Conservation (phyloP, 2,113 vertebrate genomes). For the Cariama cristata region DNA sequence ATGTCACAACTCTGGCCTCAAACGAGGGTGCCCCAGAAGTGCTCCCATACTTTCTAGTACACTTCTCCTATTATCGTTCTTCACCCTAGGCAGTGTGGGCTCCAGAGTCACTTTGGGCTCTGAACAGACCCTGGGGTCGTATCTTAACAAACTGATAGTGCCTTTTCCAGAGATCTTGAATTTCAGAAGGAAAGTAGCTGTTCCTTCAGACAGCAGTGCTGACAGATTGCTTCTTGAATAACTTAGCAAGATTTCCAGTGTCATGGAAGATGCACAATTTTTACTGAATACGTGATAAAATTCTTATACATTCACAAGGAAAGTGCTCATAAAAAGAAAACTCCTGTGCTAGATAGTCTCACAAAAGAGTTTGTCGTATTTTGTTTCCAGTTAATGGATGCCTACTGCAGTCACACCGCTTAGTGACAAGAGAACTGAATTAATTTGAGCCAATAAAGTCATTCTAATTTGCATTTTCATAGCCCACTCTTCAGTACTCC, state of each 20-base stretch:
- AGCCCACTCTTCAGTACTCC: constrained; percentile 43
- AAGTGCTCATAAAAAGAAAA: constrained; percentile 21
- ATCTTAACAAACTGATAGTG: neutral
- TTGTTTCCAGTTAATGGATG: constrained; percentile 4
- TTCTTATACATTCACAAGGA: neutral
- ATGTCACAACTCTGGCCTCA: neutral
- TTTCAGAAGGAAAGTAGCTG: neutral
- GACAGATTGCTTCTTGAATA: constrained; percentile 1
- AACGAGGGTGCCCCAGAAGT: accelerated
- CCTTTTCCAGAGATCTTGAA: neutral
- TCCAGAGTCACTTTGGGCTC: neutral
- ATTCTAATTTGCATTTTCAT: constrained; percentile 75
- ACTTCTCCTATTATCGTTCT: neutral
- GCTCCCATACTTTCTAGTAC: neutral
- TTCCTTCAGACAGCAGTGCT: neutral
- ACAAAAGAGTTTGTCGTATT: constrained; percentile 22
- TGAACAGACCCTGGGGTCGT: neutral
- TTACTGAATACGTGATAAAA: neutral
- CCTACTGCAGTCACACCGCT: neutral
- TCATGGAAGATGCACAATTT: neutral
- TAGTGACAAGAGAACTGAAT: constrained; percentile 44
- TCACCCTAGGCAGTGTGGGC: accelerated
- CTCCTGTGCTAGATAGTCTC: neutral
- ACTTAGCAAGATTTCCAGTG: neutral
- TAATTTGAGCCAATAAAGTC: constrained; percentile 65